Evolutionary conservation across 2,888 invertebrate genomes (phyloP).

Genomic region (Steinernema scapterisci): DNA sequence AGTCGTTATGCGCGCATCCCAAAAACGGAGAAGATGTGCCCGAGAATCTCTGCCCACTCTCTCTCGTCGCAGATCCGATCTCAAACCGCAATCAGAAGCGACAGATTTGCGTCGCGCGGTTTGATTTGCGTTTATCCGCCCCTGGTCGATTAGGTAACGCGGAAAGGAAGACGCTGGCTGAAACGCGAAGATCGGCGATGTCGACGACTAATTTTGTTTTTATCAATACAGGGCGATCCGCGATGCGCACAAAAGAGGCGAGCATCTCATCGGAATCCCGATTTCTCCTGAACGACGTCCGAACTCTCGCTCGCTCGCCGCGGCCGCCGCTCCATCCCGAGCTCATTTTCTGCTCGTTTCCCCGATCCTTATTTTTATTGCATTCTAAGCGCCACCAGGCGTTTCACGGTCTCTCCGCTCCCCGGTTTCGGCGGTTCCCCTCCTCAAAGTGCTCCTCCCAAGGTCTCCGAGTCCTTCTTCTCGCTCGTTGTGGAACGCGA

Average conservation of each 20-base stretch:
- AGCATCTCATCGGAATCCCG: background rate
- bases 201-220: constrained; percentile 2
- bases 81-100: background rate
- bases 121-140: constrained; percentile 20
- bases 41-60: too few relatives aligned
- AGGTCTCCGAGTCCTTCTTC: background rate
- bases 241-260: background rate
- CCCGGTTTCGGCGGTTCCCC: too few relatives aligned
- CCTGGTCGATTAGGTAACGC: constrained; percentile 7
- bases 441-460: background rate
- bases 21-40: too few relatives aligned
- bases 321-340: too few relatives aligned
- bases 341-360: background rate
- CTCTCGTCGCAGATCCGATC: background rate
- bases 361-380: constrained; percentile 3
- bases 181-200: too few relatives aligned
- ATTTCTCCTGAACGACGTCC: background rate
- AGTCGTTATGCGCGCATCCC: too few relatives aligned
- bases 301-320: background rate
- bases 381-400: background rate
- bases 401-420: background rate
- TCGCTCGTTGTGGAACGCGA: constrained; percentile 16
- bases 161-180: background rate
- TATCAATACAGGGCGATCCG: constrained; percentile 20
- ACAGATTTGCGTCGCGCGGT: background rate